Percentiles rank a stretch among this genome's conserved stretches.
Conservation (phyloP, 2,113 vertebrate genomes). For the Galeopterus variegatus region DNA sequence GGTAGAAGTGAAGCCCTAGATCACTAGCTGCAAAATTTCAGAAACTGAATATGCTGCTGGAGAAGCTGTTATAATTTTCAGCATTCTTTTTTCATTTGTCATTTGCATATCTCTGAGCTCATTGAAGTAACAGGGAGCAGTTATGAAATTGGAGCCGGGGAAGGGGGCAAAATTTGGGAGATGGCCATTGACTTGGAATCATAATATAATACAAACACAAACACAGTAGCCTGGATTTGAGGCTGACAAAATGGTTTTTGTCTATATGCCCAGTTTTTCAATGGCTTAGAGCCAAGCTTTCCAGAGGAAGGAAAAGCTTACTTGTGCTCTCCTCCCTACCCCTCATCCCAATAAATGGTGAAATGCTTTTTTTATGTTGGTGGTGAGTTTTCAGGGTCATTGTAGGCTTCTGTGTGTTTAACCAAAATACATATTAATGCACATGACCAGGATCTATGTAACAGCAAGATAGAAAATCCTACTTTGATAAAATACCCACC, state of each 20-base stretch:
- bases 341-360: background rate
- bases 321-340: background rate
- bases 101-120: background rate
- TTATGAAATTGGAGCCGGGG: background rate
- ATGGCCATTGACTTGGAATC: slow-evolving; percentile 21
- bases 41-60: background rate
- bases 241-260: slow-evolving; percentile 57
- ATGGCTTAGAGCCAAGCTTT: slow-evolving; percentile 46
- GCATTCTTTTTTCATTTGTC: background rate
- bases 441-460: background rate
- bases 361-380: background rate
- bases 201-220: slow-evolving; percentile 32
- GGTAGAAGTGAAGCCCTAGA: background rate
- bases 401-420: background rate
- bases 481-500: slow-evolving; percentile 22
- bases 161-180: background rate
- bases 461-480: background rate
- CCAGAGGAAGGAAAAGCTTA: slow-evolving; percentile 52
- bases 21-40: background rate
- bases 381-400: background rate
- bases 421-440: background rate
- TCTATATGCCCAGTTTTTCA: background rate
- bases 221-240: slow-evolving; percentile 31
- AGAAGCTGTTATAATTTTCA: background rate
- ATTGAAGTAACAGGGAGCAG: background rate